Conservation (phyloP, 2,888 invertebrate species). For the Prosapia bicincta region DNA sequence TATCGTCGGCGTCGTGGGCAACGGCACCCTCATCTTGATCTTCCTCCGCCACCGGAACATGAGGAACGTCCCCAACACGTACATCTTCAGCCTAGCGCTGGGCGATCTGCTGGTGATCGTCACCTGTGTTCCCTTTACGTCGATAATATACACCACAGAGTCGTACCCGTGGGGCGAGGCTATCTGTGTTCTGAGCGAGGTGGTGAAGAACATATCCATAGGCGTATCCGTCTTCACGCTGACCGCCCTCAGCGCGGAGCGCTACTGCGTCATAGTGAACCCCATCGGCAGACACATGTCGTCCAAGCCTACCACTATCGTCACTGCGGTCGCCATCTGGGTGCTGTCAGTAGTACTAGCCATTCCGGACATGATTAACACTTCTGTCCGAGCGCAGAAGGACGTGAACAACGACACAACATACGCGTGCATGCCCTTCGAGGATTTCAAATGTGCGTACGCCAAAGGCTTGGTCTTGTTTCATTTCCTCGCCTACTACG, state of each 20-base stretch:
- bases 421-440: slow-evolving; percentile 68
- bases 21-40: slow-evolving; percentile 76
- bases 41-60: slow-evolving; percentile 74
- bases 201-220: slow-evolving; percentile 82
- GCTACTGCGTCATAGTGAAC: slow-evolving; percentile 89
- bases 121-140: slow-evolving; percentile 80
- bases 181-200: slow-evolving; percentile 59
- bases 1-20: slow-evolving; percentile 77
- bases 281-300: slow-evolving; percentile 77
- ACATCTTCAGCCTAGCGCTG: slow-evolving; percentile 75
- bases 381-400: slow-evolving; percentile 55
- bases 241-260: slow-evolving; percentile 84
- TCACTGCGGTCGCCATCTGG: slow-evolving; percentile 74
- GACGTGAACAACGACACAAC: slow-evolving; percentile 51
- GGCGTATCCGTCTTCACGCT: slow-evolving; percentile 92
- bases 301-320: slow-evolving; percentile 62
- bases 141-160: slow-evolving; percentile 69
- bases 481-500: slow-evolving; percentile 73
- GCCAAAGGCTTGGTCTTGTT: slow-evolving; percentile 62
- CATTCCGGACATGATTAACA: slow-evolving; percentile 70
- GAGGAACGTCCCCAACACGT: slow-evolving; percentile 85
- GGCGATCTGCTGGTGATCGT: slow-evolving; percentile 83
- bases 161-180: slow-evolving; percentile 51
- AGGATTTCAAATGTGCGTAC: slow-evolving; percentile 58
- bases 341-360: slow-evolving; percentile 71